Evolutionary conservation across 2,888 invertebrate species (phyloP).

Genomic region (Fragum sueziense): DNA sequence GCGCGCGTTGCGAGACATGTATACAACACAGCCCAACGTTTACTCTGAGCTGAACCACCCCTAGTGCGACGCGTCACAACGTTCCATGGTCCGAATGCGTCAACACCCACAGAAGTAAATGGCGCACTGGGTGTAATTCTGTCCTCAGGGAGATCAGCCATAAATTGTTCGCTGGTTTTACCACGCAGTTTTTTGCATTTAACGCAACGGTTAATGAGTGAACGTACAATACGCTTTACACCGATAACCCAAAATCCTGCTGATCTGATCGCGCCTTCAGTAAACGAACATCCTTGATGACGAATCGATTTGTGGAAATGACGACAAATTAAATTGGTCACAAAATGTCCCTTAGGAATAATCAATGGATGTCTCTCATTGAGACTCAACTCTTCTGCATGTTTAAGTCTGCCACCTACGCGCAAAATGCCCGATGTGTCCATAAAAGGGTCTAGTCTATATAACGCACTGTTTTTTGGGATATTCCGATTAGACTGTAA

Average conservation of each 20-base stretch:
- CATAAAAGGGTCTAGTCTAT: neutral
- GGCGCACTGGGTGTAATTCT: neutral
- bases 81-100: neutral
- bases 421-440: neutral
- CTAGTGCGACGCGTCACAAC: too few species aligned
- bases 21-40: too few species aligned
- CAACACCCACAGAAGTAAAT: neutral
- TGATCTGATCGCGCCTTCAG: neutral
- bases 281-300: conserved; percentile 23
- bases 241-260: neutral
- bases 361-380: neutral
- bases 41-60: too few species aligned
- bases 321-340: neutral
- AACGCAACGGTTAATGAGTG: neutral
- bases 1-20: too few species aligned
- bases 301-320: neutral
- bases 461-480: neutral
- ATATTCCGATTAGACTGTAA: neutral
- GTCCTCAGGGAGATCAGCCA: neutral
- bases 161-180: neutral
- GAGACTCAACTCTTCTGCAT: neutral
- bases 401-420: neutral
- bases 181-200: neutral
- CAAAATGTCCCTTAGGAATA: neutral
- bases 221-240: neutral